Evolutionary conservation across 2,888 invertebrate species (phyloP), one percentile per base, ranked within the genome.

Genomic region (Melinaea menophilus): DNA sequence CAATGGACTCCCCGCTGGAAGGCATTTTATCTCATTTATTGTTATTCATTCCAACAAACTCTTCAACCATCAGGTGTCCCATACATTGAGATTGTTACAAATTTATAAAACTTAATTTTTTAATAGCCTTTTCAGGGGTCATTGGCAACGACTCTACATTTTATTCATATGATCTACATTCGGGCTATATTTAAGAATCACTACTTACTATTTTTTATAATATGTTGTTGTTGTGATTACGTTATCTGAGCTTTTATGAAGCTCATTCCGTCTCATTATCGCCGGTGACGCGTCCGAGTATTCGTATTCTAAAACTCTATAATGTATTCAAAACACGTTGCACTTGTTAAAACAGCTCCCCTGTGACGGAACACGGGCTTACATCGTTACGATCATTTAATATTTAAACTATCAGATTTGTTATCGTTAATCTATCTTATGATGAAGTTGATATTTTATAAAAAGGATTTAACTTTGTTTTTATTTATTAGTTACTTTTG

Each of bases 11-110:
- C 89, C 89, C 82, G 84, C 82, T 81, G 87, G 67, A 81, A 75
- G 81, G 79, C 82, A 82, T 84, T 84, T 84, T 84, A 85, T 87
- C 81, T 79, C 77, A 82, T 86, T 87, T 85, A 86, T 83, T 81
- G 84, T 84, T 74, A 75, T 71, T 58, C 65, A 66, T 81, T 74
- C 75, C 72, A 73, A 78, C 77, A 77, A 71, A 72, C 71, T 74
- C 73, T 72, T 78, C 79, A 80, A 77, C 80, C 76, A 78, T 87
- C 86, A 88, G 86, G 88, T 87, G 87, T 79, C 78, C 81, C 75
- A 79, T 56, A 47, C 35, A 35, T n/a, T 51, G 13, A 51, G 7
- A 51, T 13, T 4, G 7, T 51, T 51, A 2, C n/a, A n/a, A 51
- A 51, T 4, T 12, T 35, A 33, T n/a, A 45, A 33, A 59, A 22